Base-by-base conservation (phyloP, 2,797 vertebrate species). In the Darevskia mixta region DNA sequence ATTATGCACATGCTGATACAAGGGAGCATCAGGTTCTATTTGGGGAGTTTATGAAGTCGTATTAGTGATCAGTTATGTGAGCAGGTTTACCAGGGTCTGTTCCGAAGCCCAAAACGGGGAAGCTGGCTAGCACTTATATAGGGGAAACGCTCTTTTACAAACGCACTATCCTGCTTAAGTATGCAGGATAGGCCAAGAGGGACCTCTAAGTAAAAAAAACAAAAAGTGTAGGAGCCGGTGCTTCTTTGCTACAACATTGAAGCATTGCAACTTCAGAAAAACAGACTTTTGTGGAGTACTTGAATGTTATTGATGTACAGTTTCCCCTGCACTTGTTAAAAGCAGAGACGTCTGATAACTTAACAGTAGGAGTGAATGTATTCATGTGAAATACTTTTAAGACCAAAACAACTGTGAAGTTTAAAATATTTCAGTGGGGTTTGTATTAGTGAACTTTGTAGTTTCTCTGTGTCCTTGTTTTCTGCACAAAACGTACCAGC, bases 341-440 rank as follows among this genome's bases (percentile, higher is more conserved):
- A 55, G 49, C 49, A 90, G 89, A 93, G 94, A 91, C 92, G 82
- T 86, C 82, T 95, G 89, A 85, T 95, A 92, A 91, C 69, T 49
- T 86, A 88, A 88, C 89, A 82, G 41, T 91, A 90, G 94, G 91
- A 91, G 92, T 93, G 94, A 96, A 95, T 96, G 94, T 97, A 95
- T 95, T 88, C 91, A 49, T 81, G 17, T 92, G 95, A 95, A 91
- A 93, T 92, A 95, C 84, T 89, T 89, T 92, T 93, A 95, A 96
- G 96, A 96, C 97, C 97, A 96, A 95, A 96, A 95, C 95, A 96
- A 97, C 96, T 97, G 97, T 97, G 96, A 97, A 95, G 85, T 88
- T 94, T 88, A 90, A 91, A 82, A 76, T 93, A 93, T 93, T 90
- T 91, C 67, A 45, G 20, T 92, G 76, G 80, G 29, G 71, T 64